A percentile compares a stretch with the other conserved stretches of the same genome.
phyloP scores from a whole-genome alignment of 2,888 invertebrate genomes.

The Idaea biselata region DNA sequence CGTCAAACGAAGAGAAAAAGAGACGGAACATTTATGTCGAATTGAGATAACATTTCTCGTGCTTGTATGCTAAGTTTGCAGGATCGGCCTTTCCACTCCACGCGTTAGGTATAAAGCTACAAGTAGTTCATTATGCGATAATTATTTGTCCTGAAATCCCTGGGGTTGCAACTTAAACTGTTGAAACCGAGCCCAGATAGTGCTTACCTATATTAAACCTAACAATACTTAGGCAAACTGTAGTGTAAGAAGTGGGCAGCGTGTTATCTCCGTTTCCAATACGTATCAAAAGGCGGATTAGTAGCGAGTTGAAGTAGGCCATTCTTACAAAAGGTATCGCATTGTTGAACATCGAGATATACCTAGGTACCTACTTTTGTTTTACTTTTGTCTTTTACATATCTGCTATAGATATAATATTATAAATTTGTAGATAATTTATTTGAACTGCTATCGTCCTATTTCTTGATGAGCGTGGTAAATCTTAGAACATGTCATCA shows the following conservation, averaged over 20 bases:
- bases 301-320: constrained; percentile 42
- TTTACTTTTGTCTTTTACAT: background rate
- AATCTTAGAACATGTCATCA: background rate
- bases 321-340: constrained; percentile 32
- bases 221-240: background rate
- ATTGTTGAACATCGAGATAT: constrained; percentile 17
- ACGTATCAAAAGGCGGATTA: constrained; percentile 46
- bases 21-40: too few species aligned
- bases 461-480: constrained; percentile 5
- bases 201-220: background rate
- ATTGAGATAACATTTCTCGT: too few species aligned
- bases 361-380: constrained; percentile 4
- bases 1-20: too few species aligned
- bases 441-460: too few species aligned
- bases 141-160: too few species aligned
- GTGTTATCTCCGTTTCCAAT: constrained; percentile 33
- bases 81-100: too few species aligned
- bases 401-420: background rate
- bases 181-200: too few species aligned
- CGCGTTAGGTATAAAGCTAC: too few species aligned
- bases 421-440: background rate
- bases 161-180: too few species aligned
- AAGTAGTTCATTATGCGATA: too few species aligned
- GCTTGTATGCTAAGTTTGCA: too few species aligned
- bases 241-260: constrained; percentile 18